phyloP scores from a whole-genome alignment of 2,888 invertebrate genomes.

The Apamea sordens region DNA sequence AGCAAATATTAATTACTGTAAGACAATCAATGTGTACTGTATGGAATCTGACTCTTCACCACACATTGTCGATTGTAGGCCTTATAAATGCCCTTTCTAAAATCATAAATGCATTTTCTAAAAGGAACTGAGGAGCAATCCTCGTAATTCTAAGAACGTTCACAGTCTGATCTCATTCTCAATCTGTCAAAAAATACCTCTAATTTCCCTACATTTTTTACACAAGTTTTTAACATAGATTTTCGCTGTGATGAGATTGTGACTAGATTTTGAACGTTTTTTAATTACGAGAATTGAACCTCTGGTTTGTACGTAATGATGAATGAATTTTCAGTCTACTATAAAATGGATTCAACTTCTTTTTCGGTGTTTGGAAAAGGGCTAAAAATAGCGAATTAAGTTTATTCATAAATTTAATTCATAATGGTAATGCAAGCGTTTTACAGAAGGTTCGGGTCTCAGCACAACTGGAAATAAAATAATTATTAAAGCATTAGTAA shows the following conservation, averaged over 20 bases:
- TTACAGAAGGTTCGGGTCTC: constrained; percentile 6
- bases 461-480: constrained; percentile 39
- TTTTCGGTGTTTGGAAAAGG: not conserved
- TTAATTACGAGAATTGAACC: too few species aligned
- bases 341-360: not conserved
- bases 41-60: not conserved
- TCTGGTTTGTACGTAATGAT: not conserved
- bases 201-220: not conserved
- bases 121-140: not conserved
- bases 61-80: not conserved
- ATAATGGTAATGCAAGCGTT: constrained; percentile 12
- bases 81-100: not conserved
- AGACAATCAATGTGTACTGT: not conserved
- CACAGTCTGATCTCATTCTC: not conserved
- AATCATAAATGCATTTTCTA: too few species aligned
- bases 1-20: not conserved
- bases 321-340: constrained; percentile 9
- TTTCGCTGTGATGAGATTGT: too few species aligned
- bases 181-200: not conserved
- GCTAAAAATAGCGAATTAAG: constrained; percentile 6
- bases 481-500: constrained; percentile 15
- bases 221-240: too few species aligned
- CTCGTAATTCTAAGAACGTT: not conserved
- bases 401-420: not conserved
- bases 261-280: too few species aligned